phyloP scores from a whole-genome alignment of 2,113 vertebrate species.

The Urocynchramus pylzowi region DNA sequence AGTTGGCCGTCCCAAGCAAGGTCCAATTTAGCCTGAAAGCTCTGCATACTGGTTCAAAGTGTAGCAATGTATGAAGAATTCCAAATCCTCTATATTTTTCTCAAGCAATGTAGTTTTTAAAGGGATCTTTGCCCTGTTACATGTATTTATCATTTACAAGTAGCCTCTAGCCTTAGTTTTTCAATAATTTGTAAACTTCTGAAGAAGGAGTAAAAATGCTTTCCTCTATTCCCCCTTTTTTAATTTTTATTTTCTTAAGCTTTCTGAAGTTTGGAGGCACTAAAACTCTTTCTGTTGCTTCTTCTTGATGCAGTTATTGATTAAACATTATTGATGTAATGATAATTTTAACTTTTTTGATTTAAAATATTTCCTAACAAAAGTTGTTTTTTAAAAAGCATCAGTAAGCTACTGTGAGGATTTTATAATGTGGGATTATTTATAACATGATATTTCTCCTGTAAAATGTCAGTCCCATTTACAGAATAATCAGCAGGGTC shows the following conservation, averaged over 20 bases:
- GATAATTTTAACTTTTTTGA: background rate
- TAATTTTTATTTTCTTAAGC: background rate
- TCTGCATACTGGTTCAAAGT: background rate
- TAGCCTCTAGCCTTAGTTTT: background rate
- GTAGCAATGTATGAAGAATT: background rate
- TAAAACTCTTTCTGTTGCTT: background rate
- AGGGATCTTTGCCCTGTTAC: background rate
- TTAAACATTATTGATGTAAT: background rate
- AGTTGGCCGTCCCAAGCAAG: background rate
- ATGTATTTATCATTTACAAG: background rate
- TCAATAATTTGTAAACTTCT: background rate
- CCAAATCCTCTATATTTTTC: background rate
- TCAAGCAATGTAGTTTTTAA: background rate
- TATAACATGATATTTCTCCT: background rate
- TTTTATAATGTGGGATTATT: background rate
- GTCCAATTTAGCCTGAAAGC: background rate
- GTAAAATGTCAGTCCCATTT: background rate
- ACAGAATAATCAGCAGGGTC: background rate
- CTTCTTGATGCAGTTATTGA: background rate
- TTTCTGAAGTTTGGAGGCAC: background rate
- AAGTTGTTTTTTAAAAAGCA: background rate
- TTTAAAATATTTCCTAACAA: background rate
- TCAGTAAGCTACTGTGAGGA: background rate
- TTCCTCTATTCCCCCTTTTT: background rate
- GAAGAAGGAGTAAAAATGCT: background rate